These are phyloP conservation scores for Phaedon cochleariae DNA, from an alignment of 2,888 invertebrate genomes.

Conservation along the genomic window DNA sequence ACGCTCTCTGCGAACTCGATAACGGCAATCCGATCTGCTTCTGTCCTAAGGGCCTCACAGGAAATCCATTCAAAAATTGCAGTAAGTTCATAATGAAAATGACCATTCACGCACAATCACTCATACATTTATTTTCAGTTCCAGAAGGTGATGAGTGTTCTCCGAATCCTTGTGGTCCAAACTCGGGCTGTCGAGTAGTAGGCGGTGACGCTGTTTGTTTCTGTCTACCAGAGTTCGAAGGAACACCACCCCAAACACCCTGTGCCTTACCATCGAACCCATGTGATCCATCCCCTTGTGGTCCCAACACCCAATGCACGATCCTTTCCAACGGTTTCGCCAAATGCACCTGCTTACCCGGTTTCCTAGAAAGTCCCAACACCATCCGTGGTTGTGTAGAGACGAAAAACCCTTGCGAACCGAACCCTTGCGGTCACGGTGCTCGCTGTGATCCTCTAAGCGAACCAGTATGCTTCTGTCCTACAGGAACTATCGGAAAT, in stretches of 20 bases:
- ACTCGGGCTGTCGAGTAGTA: constrained; percentile 83
- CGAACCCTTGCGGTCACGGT: constrained; percentile 80
- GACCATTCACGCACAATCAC: constrained; percentile 3
- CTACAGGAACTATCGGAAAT: constrained; percentile 83
- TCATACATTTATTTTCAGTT: constrained; percentile 67
- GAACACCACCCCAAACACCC: constrained; percentile 77
- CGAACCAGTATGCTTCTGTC: constrained; percentile 85
- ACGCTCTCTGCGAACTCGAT: constrained; percentile 85
- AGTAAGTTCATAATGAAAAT: constrained; percentile 80
- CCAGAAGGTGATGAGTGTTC: constrained; percentile 87
- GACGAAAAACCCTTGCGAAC: constrained; percentile 81
- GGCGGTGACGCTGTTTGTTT: constrained; percentile 82
- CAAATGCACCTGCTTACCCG: constrained; percentile 86
- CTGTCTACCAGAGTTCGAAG: constrained; percentile 88
- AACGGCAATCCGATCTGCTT: constrained; percentile 88
- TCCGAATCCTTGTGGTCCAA: constrained; percentile 84
- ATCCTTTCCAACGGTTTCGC: constrained; percentile 81
- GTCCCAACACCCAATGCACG: constrained; percentile 87
- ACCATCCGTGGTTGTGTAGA: constrained; percentile 86
- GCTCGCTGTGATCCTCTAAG: constrained; percentile 83
- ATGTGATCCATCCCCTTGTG: constrained; percentile 87
- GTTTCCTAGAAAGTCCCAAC: constrained; percentile 86
- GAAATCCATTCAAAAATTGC: constrained; percentile 90
- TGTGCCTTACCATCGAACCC: constrained; percentile 80
- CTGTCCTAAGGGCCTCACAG: constrained; percentile 88